Percentiles rank a stretch among this genome's conserved stretches.
These are phyloP conservation scores for Knipowitschia caucasica DNA, from an alignment of 2,797 vertebrate genomes.

Conservation along the genomic window DNA sequence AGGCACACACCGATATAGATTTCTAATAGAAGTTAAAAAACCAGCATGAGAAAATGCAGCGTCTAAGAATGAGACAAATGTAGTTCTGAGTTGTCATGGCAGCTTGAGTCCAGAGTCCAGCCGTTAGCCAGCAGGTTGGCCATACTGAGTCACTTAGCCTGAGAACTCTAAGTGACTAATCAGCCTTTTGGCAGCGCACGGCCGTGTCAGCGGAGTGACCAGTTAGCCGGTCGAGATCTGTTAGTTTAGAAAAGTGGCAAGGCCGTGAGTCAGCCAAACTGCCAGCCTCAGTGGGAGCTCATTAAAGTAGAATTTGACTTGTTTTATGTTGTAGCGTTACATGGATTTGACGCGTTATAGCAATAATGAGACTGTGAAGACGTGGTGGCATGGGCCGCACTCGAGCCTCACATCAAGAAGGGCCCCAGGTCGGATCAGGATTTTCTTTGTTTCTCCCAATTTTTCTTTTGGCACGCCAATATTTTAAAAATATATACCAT, in stretches of 20 bases:
- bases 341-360: background rate
- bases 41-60: no score
- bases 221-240: conserved; percentile 10
- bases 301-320: conserved; percentile 3
- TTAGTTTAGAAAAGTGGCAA: conserved; percentile 25
- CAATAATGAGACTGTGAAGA: background rate
- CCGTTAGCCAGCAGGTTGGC: conserved; percentile 16
- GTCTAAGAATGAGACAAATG: conserved; percentile 29
- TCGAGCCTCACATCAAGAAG: no score
- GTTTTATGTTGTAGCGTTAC: background rate
- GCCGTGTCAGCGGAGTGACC: conserved; percentile 22
- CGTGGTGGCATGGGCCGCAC: no score
- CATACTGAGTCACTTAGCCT: conserved; percentile 20
- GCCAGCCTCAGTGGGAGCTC: background rate
- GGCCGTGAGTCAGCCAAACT: conserved; percentile 15
- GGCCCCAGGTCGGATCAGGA: no score
- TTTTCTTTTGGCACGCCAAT: no score
- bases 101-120: conserved; percentile 8
- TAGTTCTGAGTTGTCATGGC: conserved; percentile 19
- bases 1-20: conserved; percentile 39
- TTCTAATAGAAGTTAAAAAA: conserved; percentile 30
- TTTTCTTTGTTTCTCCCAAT: no score
- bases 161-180: conserved; percentile 23
- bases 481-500: no score
- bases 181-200: conserved; percentile 10